phyloP scores from a whole-genome alignment of 2,888 invertebrate genomes.

The Neoascia interrupta region DNA sequence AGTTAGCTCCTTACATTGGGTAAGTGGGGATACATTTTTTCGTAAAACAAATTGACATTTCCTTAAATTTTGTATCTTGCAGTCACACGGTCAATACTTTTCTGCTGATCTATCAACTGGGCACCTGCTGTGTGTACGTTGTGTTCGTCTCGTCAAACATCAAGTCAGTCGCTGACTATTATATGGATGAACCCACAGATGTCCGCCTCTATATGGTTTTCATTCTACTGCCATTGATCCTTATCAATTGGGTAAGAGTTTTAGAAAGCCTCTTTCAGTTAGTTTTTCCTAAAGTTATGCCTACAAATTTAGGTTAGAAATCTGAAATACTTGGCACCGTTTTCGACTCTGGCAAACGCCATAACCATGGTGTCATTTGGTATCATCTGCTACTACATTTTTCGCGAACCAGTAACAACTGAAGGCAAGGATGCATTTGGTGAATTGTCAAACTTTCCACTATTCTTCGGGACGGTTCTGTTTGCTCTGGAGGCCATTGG shows the following conservation, averaged over 20 bases:
- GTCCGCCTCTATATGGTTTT: constrained; percentile 86
- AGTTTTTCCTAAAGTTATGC: too few species aligned
- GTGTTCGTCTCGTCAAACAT: constrained; percentile 95
- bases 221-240: constrained; percentile 86
- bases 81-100: constrained; percentile 87
- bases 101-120: constrained; percentile 93
- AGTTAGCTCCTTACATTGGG: constrained; percentile 85
- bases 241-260: constrained; percentile 89
- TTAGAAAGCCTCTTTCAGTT: too few species aligned
- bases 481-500: constrained; percentile 98
- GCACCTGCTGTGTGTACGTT: constrained; percentile 97
- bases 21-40: constrained; percentile 80
- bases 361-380: constrained; percentile 91
- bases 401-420: constrained; percentile 85
- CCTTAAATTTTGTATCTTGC: constrained; percentile 73
- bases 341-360: constrained; percentile 92
- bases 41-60: background rate
- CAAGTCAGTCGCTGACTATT: constrained; percentile 83
- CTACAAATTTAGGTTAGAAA: constrained; percentile 84
- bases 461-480: constrained; percentile 97
- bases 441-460: constrained; percentile 86
- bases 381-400: constrained; percentile 92
- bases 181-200: constrained; percentile 80
- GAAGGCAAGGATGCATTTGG: constrained; percentile 84
- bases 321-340: constrained; percentile 92